A percentile compares a stretch with the other conserved stretches of the same genome.
Evolutionary conservation across 2,797 vertebrate species (phyloP).

Genomic region (Buceros bicornis): DNA sequence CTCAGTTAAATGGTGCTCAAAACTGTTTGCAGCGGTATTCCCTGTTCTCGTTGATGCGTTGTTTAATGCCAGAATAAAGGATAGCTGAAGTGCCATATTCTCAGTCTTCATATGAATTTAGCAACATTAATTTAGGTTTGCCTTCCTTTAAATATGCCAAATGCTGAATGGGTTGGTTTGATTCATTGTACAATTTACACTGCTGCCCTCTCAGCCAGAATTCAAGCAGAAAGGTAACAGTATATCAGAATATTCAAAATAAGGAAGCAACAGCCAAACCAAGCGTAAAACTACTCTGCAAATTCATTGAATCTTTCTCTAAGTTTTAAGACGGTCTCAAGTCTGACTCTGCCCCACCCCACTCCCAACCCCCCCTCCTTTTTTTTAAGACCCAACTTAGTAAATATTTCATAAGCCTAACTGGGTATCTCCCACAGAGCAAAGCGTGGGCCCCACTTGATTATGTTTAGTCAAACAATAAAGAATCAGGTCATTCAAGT

Average conservation of each 20-base stretch:
- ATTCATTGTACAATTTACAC: background rate
- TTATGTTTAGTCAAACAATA: background rate
- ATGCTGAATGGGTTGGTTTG: slow-evolving; percentile 21
- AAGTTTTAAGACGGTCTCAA: background rate
- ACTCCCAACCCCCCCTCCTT: too few relatives aligned
- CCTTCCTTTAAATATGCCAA: slow-evolving; percentile 33
- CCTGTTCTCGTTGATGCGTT: background rate
- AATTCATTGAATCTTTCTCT: background rate
- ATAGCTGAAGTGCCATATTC: background rate
- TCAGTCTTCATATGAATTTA: background rate
- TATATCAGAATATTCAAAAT: background rate
- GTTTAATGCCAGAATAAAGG: slow-evolving; percentile 28
- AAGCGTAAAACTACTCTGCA: background rate
- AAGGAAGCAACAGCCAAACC: background rate
- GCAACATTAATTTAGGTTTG: background rate
- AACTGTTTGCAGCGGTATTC: slow-evolving; percentile 14
- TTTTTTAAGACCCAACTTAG: background rate
- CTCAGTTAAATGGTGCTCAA: slow-evolving; percentile 39
- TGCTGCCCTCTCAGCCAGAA: background rate
- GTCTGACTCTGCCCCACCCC: background rate
- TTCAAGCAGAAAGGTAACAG: background rate
- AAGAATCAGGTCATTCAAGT: background rate
- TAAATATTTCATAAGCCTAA: background rate
- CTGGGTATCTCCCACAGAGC: background rate
- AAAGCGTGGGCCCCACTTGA: background rate